Base-by-base conservation (phyloP, 2,888 invertebrate genomes). In the Aromia moschata region DNA sequence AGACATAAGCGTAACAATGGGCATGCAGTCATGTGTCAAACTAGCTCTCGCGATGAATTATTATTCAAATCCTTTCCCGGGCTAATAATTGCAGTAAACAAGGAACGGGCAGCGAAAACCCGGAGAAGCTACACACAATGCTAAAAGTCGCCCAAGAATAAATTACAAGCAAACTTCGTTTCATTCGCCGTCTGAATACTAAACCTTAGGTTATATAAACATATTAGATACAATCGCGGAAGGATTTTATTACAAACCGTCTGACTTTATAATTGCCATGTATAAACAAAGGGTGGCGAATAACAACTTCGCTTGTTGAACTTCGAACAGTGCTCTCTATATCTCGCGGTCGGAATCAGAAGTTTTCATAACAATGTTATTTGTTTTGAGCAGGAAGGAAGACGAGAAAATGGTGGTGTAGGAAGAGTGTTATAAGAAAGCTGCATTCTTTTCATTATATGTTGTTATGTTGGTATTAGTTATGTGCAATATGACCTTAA, bases 131-230 rank as follows among this genome's bases (percentile, higher is more conserved):
- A 46, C 53, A 56, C 52, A 69, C 69, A 70, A 66, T 68, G 60
- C 67, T 63, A 73, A 75, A 76, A 76, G 75, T 75, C 76, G 73
- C 70, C 72, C 72, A 75, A 74, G 75, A 75, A 76, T 77, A 77
- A 76, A 76, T 77, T 77, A 77, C 73, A 70, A 68, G 65, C 70
- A 69, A 75, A 76, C 72, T 76, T 76, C n/a, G 74, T 73, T 74
- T 73, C 64, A 67, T 72, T 69, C 72, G 68, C 69, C 69, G 70
- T 68, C 62, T 62, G 76, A 74, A 78, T 78, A 77, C 76, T 74
- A 77, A 77, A 76, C 77, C 75, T 75, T 72, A 74, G 74, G 76
- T 77, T 77, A 76, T 77, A 76, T 76, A 76, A 78, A 77, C 77
- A 76, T 76, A 78, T 77, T 77, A 77, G 74, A 73, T 65, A 74